These are phyloP conservation scores for Oxyura jamaicensis DNA, from an alignment of 2,113 vertebrate genomes.

Conservation along the genomic window DNA sequence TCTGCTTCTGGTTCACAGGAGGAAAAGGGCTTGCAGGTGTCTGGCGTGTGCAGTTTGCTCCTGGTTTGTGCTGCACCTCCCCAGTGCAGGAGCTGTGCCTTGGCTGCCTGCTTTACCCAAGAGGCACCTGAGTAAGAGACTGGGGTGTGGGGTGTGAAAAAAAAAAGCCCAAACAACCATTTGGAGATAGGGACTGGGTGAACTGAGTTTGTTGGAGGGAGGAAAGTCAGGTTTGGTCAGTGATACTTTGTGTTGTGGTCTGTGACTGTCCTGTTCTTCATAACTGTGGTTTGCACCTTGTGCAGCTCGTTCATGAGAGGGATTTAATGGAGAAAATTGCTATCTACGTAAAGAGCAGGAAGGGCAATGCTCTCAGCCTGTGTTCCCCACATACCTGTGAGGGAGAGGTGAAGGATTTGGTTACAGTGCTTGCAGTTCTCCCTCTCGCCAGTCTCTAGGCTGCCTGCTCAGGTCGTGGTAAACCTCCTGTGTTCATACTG, in stretches of 20 bases:
- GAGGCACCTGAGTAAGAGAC: not conserved
- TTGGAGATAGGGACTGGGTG: not conserved
- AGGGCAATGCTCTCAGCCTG: not conserved
- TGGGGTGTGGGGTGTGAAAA: not conserved
- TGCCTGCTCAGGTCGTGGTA: not conserved
- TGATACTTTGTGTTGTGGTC: not conserved
- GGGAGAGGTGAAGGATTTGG: not conserved
- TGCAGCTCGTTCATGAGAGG: not conserved
- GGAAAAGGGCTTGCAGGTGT: not conserved
- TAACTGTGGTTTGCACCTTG: not conserved
- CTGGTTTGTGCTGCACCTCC: not conserved
- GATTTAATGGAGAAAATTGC: not conserved
- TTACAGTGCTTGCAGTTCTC: not conserved
- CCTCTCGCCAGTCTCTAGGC: not conserved
- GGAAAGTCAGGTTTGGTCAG: not conserved
- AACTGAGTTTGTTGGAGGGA: not conserved
- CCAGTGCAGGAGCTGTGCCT: not conserved
- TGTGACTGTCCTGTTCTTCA: not conserved
- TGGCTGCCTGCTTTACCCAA: not conserved
- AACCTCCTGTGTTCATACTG: not conserved
- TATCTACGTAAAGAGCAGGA: not conserved
- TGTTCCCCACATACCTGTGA: rapidly evolving
- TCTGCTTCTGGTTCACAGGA: not conserved
- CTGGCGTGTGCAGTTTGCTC: not conserved
- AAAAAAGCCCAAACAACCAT: not conserved